These are phyloP conservation scores for Daktulosphaira vitifoliae DNA, from an alignment of 1,140 invertebrate genomes.

Conservation along the genomic window DNA sequence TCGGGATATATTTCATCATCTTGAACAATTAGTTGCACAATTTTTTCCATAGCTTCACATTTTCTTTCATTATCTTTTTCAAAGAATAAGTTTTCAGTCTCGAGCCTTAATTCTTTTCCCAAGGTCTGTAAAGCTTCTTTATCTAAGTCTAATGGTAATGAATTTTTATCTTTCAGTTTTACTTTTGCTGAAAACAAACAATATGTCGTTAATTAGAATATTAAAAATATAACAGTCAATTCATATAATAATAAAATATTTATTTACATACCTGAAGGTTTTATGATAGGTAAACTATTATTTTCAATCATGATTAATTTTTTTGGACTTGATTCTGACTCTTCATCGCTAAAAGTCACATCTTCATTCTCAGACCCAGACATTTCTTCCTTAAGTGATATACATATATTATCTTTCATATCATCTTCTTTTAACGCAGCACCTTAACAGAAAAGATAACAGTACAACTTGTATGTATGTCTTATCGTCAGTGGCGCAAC, in stretches of 20 bases:
- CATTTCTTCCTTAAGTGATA: conserved; percentile 2
- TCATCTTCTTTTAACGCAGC: conserved; percentile 18
- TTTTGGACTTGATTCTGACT: conserved; percentile 17
- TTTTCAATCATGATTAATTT: conserved; percentile 5
- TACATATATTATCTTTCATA: conserved; percentile 6
- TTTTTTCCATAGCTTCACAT: conserved; percentile 61
- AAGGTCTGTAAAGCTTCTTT: conserved; percentile 27
- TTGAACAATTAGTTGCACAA: conserved; percentile 57
- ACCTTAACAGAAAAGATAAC: too few relatives aligned
- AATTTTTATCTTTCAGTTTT: conserved; percentile 31
- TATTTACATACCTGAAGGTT: background rate
- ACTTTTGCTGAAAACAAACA: conserved; percentile 21
- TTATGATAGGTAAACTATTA: background rate
- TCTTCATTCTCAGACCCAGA: conserved; percentile 13
- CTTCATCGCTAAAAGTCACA: conserved; percentile 21
- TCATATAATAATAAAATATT: too few relatives aligned
- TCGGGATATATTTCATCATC: conserved; percentile 57
- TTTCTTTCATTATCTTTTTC: conserved; percentile 36
- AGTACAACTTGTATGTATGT: too few relatives aligned
- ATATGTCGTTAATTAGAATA: too few relatives aligned
- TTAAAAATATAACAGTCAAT: too few relatives aligned
- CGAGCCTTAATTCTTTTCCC: conserved; percentile 27
- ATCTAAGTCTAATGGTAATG: conserved; percentile 9
- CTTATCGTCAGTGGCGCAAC: too few relatives aligned
- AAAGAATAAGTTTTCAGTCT: conserved; percentile 26